Evolutionary conservation across 2,113 vertebrate species (phyloP).

Genomic region (Galbula dea): DNA sequence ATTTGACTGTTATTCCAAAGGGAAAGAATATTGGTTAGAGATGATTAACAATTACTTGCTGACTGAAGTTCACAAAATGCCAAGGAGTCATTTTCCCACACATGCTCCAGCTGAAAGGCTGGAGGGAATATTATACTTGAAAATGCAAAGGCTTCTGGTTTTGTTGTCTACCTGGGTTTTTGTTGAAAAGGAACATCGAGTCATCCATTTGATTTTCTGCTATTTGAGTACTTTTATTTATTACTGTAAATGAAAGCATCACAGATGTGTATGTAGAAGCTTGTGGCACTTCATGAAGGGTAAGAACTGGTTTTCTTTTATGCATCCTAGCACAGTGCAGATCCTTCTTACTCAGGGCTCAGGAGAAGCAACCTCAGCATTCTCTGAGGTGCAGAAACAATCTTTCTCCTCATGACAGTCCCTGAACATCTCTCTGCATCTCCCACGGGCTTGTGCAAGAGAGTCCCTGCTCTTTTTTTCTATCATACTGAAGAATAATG

Average conservation of each 20-base stretch:
- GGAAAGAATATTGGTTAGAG: not conserved
- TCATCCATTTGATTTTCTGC: not conserved
- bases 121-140: not conserved
- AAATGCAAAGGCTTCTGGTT: not conserved
- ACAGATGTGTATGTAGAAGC: not conserved
- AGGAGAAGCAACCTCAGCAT: not conserved
- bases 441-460: accelerated
- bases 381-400: not conserved
- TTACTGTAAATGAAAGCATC: not conserved
- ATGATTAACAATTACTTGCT: not conserved
- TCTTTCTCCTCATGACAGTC: not conserved
- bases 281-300: not conserved
- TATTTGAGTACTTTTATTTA: not conserved
- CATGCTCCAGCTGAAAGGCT: not conserved
- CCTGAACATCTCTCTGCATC: not conserved
- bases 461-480: not conserved
- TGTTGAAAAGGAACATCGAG: not conserved
- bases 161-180: not conserved
- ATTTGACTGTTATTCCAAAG: not conserved
- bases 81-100: not conserved
- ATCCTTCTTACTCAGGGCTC: too few relatives aligned
- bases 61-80: not conserved
- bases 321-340: too few relatives aligned
- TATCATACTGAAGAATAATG: not conserved
- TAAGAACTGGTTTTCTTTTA: too few relatives aligned